Evolutionary conservation across 2,113 vertebrate species (phyloP).

Genomic region (Paratilapia polleni): DNA sequence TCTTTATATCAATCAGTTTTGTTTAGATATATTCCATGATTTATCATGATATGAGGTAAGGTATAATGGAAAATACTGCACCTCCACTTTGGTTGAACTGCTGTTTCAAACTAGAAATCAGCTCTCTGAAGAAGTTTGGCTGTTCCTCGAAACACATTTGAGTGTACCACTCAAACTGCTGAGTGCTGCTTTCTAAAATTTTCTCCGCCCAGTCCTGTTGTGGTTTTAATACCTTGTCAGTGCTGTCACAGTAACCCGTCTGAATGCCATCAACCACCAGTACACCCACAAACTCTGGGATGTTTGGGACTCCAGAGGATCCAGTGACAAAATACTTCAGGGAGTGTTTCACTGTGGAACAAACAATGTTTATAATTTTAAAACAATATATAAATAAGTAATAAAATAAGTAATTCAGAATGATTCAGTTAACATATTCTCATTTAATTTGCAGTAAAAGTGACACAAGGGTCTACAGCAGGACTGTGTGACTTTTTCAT

Average conservation of each 20-base stretch:
- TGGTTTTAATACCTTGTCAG: background rate
- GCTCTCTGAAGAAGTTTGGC: background rate
- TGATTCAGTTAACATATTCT: no score
- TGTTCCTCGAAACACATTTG: accelerated
- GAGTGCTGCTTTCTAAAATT: accelerated
- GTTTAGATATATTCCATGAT: background rate
- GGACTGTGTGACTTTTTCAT: background rate
- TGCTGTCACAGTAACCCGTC: background rate
- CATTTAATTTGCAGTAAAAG: no score
- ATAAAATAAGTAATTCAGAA: no score
- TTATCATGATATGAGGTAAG: background rate
- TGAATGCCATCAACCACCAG: background rate
- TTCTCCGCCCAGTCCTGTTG: background rate
- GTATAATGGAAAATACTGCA: background rate
- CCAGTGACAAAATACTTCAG: background rate
- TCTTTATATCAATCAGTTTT: background rate
- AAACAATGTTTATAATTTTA: background rate
- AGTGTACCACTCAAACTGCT: background rate
- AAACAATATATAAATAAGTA: no score
- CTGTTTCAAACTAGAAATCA: background rate
- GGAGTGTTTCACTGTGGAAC: background rate
- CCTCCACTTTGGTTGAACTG: slow-evolving; percentile 20
- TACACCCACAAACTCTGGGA: background rate
- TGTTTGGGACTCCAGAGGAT: background rate
- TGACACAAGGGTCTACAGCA: no score